Conservation (phyloP, 1,140 invertebrate species). For the Cyphomyrmex costatus region DNA sequence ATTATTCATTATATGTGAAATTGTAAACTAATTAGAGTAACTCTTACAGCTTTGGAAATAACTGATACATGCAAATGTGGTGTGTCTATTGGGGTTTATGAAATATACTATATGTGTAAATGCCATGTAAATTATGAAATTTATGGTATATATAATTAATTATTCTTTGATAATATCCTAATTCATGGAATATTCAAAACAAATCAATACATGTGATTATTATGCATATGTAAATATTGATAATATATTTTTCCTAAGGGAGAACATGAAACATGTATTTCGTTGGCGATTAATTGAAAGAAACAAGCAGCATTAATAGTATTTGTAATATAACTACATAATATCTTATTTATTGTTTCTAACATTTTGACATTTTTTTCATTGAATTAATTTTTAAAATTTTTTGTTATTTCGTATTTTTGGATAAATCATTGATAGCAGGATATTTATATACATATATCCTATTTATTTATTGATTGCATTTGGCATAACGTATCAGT, state of each 20-base stretch:
- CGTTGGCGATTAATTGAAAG: not conserved
- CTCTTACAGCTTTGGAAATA: not conserved
- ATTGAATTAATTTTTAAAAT: conserved; percentile 22
- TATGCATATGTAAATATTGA: not conserved
- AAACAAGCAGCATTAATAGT: not conserved
- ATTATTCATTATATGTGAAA: not conserved
- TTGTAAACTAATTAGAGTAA: conserved; percentile 26
- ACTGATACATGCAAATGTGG: not conserved
- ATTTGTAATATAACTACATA: not conserved
- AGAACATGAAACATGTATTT: not conserved
- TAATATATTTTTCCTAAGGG: not conserved
- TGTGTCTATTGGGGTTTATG: not conserved
- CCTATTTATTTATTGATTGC: conserved; percentile 34
- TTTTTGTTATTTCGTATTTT: not conserved
- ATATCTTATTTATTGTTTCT: not conserved
- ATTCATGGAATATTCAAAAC: not conserved
- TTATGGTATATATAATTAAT: not conserved
- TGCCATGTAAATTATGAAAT: not conserved
- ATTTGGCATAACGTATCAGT: conserved; percentile 23
- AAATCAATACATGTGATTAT: conserved; percentile 4
- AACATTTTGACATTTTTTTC: not conserved
- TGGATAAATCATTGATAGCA: not conserved
- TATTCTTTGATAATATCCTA: not conserved
- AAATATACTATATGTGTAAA: not conserved
- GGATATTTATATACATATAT: conserved; percentile 10